Conservation (phyloP, 1,140 invertebrate genomes). For the Leucophenga varia region DNA sequence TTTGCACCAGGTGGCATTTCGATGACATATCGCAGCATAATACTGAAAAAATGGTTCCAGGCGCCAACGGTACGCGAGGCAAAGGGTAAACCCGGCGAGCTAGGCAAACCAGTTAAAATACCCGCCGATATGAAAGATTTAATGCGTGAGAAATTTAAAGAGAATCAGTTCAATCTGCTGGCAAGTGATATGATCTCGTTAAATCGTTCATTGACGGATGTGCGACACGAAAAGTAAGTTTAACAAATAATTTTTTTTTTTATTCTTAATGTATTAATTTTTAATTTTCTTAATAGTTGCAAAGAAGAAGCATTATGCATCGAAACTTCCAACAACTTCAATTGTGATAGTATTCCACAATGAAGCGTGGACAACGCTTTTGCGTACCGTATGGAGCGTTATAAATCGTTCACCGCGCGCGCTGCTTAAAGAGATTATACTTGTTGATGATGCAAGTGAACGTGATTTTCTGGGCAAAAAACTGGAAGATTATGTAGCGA, state of each 20-base stretch:
- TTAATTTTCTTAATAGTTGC: constrained; percentile 64
- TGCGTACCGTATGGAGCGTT: constrained; percentile 94
- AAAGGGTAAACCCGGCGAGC: constrained; percentile 79
- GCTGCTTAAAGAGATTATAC: constrained; percentile 89
- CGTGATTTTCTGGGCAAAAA: constrained; percentile 87
- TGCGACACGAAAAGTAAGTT: constrained; percentile 85
- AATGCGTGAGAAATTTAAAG: constrained; percentile 94
- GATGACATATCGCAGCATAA: constrained; percentile 48
- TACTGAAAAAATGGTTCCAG: constrained; percentile 71
- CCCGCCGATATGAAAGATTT: constrained; percentile 79
- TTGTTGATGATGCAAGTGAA: constrained; percentile 95
- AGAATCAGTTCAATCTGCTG: constrained; percentile 98
- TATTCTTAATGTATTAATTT: constrained; percentile 4
- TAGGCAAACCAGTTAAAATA: constrained; percentile 86
- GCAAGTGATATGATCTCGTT: constrained; percentile 97
- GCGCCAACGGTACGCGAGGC: constrained; percentile 69
- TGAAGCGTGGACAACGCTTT: constrained; percentile 94
- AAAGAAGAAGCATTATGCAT: constrained; percentile 75
- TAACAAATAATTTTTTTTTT: neutral
- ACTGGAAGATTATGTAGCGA: constrained; percentile 87
- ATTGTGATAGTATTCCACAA: constrained; percentile 98
- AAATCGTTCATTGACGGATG: constrained; percentile 93
- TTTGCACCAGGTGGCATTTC: constrained; percentile 46
- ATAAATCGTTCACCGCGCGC: constrained; percentile 87
- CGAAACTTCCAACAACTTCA: constrained; percentile 81